Conservation (phyloP, 2,888 invertebrate genomes). For the Lasius platythorax region DNA sequence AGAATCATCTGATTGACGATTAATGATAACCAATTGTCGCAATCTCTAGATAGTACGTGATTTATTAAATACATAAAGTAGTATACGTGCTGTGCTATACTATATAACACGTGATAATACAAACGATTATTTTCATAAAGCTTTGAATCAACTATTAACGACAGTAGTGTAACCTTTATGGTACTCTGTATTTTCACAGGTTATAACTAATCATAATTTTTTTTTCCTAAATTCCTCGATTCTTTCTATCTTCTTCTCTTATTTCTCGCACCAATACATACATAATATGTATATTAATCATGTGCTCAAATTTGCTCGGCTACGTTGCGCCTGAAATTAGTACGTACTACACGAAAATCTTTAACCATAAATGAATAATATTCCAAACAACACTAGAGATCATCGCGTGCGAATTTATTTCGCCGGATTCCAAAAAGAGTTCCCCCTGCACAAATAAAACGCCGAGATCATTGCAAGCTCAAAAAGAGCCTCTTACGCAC, state of each 20-base stretch:
- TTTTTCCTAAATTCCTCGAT: background rate
- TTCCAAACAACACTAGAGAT: slow-evolving; percentile 15
- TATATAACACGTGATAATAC: no score
- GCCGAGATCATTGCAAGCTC: background rate
- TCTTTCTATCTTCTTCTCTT: background rate
- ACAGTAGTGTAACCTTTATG: background rate
- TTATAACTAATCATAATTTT: no score
- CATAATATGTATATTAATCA: slow-evolving; percentile 2
- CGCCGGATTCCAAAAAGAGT: background rate
- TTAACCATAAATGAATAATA: slow-evolving; percentile 15
- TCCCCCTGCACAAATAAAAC: background rate
- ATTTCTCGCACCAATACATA: no score
- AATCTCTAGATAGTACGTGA: no score
- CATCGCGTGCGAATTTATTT: background rate
- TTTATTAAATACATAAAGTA: no score
- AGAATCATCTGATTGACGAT: background rate
- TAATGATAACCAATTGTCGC: no score
- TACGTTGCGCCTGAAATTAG: background rate
- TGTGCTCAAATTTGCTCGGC: background rate
- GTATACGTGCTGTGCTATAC: no score
- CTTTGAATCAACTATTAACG: background rate
- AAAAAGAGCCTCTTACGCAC: background rate
- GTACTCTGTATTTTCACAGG: background rate
- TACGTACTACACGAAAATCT: background rate
- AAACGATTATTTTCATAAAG: no score